Percentiles rank a stretch among this genome's conserved stretches.
Evolutionary conservation across 2,888 invertebrate species (phyloP).

Genomic region (Temnothorax unifasciatus): DNA sequence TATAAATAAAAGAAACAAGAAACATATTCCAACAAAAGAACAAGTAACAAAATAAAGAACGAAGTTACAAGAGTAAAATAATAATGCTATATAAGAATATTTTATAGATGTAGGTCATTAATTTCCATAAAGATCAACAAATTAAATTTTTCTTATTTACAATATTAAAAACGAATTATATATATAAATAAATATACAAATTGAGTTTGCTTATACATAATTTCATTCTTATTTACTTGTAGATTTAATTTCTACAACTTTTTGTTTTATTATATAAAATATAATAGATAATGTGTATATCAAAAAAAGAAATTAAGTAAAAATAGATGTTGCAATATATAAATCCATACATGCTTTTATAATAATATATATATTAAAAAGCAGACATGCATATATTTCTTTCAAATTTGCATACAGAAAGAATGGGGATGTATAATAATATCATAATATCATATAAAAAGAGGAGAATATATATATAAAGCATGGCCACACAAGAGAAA

Average conservation of each 20-base stretch:
- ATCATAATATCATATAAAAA: constrained; percentile 10
- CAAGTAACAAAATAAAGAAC: constrained; percentile 15
- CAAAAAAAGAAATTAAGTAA: not conserved
- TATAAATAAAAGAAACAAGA: constrained; percentile 52
- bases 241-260: not conserved
- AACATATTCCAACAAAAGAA: constrained; percentile 4
- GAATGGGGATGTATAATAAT: constrained; percentile 27
- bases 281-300: not conserved
- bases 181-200: not conserved
- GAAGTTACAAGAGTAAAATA: constrained; percentile 10
- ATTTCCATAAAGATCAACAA: not conserved
- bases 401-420: constrained; percentile 65
- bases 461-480: not conserved
- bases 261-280: not conserved
- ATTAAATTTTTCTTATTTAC: not conserved
- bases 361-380: constrained; percentile 42
- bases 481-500: constrained; percentile 19
- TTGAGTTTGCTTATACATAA: not conserved
- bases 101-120: not conserved
- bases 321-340: constrained; percentile 25
- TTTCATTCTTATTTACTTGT: not conserved
- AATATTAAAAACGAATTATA: not conserved
- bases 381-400: constrained; percentile 66
- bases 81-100: not conserved
- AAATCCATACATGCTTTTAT: constrained; percentile 35